A percentile compares a stretch with the other conserved stretches of the same genome.
Conservation (phyloP, 2,888 invertebrate species). For the Stegana nigrithorax region DNA sequence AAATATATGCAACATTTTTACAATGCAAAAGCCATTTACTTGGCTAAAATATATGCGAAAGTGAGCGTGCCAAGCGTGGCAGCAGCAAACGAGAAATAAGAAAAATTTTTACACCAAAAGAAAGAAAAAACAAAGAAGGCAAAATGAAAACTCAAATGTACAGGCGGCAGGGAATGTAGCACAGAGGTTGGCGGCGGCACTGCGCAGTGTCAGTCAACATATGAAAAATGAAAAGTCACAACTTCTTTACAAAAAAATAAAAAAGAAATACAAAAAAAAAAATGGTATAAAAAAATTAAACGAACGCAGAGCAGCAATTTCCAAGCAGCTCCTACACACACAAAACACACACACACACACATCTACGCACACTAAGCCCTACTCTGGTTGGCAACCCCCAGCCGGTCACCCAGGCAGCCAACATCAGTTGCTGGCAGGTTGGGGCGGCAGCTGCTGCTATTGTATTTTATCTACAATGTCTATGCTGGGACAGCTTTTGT, state of each 20-base stretch:
- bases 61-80: background rate
- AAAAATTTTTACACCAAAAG: constrained; percentile 11
- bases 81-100: constrained; percentile 20
- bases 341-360: constrained; percentile 7
- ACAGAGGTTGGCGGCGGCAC: background rate
- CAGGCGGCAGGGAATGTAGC: background rate
- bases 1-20: constrained; percentile 63
- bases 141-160: background rate
- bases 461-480: constrained; percentile 37
- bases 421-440: too few species aligned
- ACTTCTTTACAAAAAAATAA: constrained; percentile 28
- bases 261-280: constrained; percentile 23
- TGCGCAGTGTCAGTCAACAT: constrained; percentile 45
- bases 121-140: constrained; percentile 14
- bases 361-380: constrained; percentile 25
- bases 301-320: background rate
- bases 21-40: constrained; percentile 62
- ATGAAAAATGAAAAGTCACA: constrained; percentile 62
- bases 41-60: constrained; percentile 21
- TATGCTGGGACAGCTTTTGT: constrained; percentile 36
- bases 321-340: background rate
- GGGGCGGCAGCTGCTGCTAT: constrained; percentile 24
- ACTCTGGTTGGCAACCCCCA: constrained; percentile 18
- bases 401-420: constrained; percentile 33
- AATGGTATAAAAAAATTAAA: background rate